Evolutionary conservation across 2,888 invertebrate species (phyloP).

Genomic region (Amphipoea lucens): DNA sequence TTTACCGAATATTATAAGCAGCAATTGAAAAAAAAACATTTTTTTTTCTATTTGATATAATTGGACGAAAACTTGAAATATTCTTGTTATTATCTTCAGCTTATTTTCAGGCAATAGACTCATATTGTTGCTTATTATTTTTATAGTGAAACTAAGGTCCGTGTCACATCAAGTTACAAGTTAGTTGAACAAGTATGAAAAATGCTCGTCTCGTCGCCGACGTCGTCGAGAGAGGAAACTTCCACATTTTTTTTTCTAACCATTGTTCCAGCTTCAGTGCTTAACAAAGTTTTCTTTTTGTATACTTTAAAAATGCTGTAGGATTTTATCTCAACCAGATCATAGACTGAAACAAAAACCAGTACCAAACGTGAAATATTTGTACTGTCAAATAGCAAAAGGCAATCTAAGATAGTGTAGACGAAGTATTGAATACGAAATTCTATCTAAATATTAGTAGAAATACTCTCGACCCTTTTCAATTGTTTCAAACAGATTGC

Average conservation of each 20-base stretch:
- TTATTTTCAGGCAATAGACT: slow-evolving; percentile 15
- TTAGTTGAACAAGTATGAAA: slow-evolving; percentile 46
- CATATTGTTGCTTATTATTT: slow-evolving; percentile 38
- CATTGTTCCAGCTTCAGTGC: slow-evolving; percentile 39
- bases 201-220: slow-evolving; percentile 31
- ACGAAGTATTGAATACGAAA: slow-evolving; percentile 33
- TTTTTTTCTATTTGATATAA: slow-evolving; percentile 11
- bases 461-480: slow-evolving; percentile 48
- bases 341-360: background rate
- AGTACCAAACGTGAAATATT: slow-evolving; percentile 11
- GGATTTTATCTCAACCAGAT: background rate
- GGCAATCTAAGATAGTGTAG: slow-evolving; percentile 9
- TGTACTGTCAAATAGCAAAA: slow-evolving; percentile 5
- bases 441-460: slow-evolving; percentile 48
- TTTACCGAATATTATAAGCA: background rate
- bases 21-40: background rate
- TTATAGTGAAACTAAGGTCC: slow-evolving; percentile 18
- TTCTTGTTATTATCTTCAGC: slow-evolving; percentile 4
- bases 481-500: slow-evolving; percentile 47
- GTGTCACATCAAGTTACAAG: slow-evolving; percentile 21
- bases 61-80: slow-evolving; percentile 18
- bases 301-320: slow-evolving; percentile 18
- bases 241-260: slow-evolving; percentile 29
- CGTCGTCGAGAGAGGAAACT: slow-evolving; percentile 7
- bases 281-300: slow-evolving; percentile 26